Conservation (phyloP, 2,888 invertebrate species). For the Cryptus armator region DNA sequence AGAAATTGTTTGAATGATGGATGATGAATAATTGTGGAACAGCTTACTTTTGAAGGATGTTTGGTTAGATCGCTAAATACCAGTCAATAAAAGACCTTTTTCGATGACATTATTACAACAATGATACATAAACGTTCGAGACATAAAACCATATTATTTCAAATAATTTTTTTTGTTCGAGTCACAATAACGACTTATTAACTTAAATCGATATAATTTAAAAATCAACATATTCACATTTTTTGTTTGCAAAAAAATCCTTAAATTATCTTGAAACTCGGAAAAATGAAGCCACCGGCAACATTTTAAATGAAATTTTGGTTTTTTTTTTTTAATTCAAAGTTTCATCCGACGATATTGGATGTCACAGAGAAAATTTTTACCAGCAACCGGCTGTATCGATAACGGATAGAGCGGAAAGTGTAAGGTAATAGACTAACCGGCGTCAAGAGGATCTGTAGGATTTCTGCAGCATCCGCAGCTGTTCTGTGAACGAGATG, state of each 20-base stretch:
- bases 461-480: constrained; percentile 64
- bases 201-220: no score
- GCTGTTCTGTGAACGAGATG: constrained; percentile 20
- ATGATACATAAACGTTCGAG: no score
- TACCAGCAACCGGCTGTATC: constrained; percentile 21
- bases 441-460: constrained; percentile 32
- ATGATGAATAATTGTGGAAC: background rate
- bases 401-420: constrained; percentile 6
- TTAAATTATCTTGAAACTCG: no score
- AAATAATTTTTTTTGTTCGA: no score
- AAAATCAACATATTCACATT: background rate
- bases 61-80: background rate
- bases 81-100: background rate
- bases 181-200: no score
- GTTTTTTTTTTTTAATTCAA: background rate
- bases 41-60: background rate
- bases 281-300: no score
- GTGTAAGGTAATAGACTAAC: constrained; percentile 45
- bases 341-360: background rate
- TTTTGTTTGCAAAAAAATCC: background rate
- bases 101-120: background rate
- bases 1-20: background rate
- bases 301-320: no score
- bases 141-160: background rate
- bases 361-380: background rate